phyloP scores from a whole-genome alignment of 2,888 invertebrate genomes.

The Coenonympha glycerion region DNA sequence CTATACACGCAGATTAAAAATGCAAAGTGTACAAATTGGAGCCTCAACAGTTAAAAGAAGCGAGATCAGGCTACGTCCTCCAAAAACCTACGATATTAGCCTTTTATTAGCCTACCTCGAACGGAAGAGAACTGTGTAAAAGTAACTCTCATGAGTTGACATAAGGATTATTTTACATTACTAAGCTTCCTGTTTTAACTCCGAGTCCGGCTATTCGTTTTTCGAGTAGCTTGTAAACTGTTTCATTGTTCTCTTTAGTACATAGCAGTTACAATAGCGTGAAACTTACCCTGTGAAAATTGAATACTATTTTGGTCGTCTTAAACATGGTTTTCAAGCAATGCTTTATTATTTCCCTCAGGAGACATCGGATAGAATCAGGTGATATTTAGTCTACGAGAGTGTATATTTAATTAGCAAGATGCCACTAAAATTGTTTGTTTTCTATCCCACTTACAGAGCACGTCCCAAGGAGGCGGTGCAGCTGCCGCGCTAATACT shows the following conservation, averaged over 20 bases:
- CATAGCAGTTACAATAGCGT: background rate
- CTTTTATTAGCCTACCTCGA: conserved; percentile 8
- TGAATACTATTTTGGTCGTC: no score
- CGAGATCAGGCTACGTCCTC: conserved; percentile 2
- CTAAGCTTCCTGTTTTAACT: background rate
- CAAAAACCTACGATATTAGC: conserved; percentile 6
- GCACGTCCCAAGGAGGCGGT: no score
- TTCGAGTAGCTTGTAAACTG: conserved; percentile 3
- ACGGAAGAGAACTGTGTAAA: background rate
- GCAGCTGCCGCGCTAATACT: no score
- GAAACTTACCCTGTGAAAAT: background rate
- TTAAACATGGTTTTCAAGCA: no score
- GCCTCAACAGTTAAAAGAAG: conserved; percentile 2
- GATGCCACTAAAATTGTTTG: no score
- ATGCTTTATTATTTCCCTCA: no score
- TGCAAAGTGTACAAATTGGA: background rate
- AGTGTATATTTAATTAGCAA: no score
- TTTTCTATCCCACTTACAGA: no score
- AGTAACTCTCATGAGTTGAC: background rate
- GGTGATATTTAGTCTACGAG: no score
- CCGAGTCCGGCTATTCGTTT: conserved; percentile 5
- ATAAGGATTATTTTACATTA: background rate
- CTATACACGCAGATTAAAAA: background rate
- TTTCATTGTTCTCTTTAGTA: conserved; percentile 1
- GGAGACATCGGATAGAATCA: no score